Base-by-base conservation (phyloP, 2,113 vertebrate genomes). In the Equus przewalskii region DNA sequence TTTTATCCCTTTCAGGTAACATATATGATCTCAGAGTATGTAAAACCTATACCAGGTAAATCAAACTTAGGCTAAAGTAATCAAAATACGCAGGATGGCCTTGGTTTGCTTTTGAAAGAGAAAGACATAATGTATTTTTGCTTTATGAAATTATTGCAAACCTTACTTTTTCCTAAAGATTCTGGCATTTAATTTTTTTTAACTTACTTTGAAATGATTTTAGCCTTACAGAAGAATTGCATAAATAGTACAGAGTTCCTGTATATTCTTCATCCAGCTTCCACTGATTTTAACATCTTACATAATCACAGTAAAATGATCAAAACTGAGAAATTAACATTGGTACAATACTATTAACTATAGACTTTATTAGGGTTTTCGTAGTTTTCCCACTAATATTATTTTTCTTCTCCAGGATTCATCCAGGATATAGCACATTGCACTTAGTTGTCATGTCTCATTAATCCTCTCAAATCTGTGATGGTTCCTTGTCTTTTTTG, bases 191-290 rank as follows among this genome's bases (percentile, higher is more conserved):
- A 65, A 64, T 75, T 26, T 70, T 91, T 33, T 1, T 15, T 67
- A 72, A 58, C 36, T 80, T 88, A 75, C 30, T 95, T 96, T 62
- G 56, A 73, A 83, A 75, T 92, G 28, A 54, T 87, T 92, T 49
- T 56, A 49, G 58, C 30, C 18, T 75, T 30, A 46, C 3, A 56
- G 30, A 82, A 88, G 89, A 60, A 78, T 84, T 78, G 12, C 70
- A 56, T 22, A 84, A 56, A 49, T 82, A 82, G 11, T 75, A 41
- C 33, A 60, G 65, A 84, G 60, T 41, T 75, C 14, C 30, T 92
- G 30, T 72, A 62, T 79, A 24, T 30, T 79, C 30, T 72, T 94
- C 41, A 64, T 81, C 16, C 8, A 3, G 60, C 46, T 72, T 73
- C 30, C 46, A 73, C 21, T 92, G 41, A 36, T 49, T n/a, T 93